Evolutionary conservation across 2,113 vertebrate genomes (phyloP), one percentile per base, ranked within the genome.

Genomic region (Labrus mixtus): DNA sequence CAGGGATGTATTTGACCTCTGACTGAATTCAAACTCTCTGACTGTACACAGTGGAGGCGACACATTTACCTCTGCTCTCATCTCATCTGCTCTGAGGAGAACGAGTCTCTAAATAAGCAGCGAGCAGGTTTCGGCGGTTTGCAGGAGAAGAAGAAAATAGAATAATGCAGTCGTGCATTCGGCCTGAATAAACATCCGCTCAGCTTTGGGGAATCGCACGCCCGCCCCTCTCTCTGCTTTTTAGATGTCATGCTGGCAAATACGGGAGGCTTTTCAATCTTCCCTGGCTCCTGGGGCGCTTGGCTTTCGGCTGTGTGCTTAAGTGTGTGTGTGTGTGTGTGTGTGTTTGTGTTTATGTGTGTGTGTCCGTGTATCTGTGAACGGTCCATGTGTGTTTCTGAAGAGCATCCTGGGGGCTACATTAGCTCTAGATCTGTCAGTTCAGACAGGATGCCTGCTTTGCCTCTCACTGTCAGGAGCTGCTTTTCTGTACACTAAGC

Each of bases 361-460:
- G 20, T 43, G 59, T 64, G 36, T 58, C 57, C 59, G 58, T 70
- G 76, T 54, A 60, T 64, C 29, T 76, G 67, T 46, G 58, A 61
- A 10, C 37, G 67, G 56, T 72, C 66, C 46, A 12, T 70, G 59
- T 60, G 68, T 73, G 73, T 65, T 50, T 76, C 72, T 70, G 65
- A 81, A 82, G 86, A 67, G 73, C 61, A 80, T 91, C 76, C 83
- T 87, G 65, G 69, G 76, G 86, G 78, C 76, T 83, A 69, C 75
- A 80, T 84, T 86, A 88, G 87, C 69, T 82, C 78, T 68, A 85
- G 77, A 88, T 91, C 77, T 90, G 84, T 86, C 81, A 89, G 75
- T 55, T 78, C 73, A 84, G 77, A 82, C 79, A 87, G 80, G 82
- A 84, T 60, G 79, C 79, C 78, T 88, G 79, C 56, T 84, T 79